These are phyloP conservation scores for Darevskia mixta DNA, from an alignment of 2,797 vertebrate species.

Conservation along the genomic window DNA sequence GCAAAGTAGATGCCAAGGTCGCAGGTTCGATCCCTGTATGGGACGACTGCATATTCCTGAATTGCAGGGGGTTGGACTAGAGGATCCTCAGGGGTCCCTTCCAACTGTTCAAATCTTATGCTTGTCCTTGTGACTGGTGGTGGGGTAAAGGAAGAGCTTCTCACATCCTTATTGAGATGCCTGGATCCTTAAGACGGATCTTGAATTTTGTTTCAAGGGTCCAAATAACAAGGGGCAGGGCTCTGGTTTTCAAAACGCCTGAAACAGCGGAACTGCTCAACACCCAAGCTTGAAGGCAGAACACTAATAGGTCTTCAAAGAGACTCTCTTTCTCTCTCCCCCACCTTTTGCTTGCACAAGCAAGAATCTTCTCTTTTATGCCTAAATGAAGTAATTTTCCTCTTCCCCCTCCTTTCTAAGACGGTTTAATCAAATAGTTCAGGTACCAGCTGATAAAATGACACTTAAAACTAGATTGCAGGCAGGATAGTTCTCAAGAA, in stretches of 20 bases:
- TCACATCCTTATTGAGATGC: background rate
- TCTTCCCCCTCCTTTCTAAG: background rate
- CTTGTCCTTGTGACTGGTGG: background rate
- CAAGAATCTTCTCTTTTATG: conserved; percentile 6
- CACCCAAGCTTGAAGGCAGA: conserved; percentile 16
- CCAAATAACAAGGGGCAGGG: background rate
- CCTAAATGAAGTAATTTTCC: background rate
- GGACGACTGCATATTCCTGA: too few species aligned
- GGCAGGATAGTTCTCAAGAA: background rate
- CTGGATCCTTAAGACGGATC: background rate
- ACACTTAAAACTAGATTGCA: background rate
- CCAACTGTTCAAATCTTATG: background rate
- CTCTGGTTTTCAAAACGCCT: background rate
- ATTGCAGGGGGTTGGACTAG: too few species aligned
- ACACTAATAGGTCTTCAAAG: background rate
- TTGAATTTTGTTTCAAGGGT: background rate
- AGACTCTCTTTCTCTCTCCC: background rate
- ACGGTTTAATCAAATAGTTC: background rate
- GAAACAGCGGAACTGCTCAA: background rate
- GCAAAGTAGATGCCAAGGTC: background rate
- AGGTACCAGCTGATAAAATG: conserved; percentile 1
- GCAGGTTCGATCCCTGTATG: too few species aligned
- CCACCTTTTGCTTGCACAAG: background rate
- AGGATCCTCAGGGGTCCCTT: too few species aligned
- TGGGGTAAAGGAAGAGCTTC: background rate